Evolutionary conservation across 2,888 invertebrate species (phyloP).

Genomic region (Drosophila greeni): DNA sequence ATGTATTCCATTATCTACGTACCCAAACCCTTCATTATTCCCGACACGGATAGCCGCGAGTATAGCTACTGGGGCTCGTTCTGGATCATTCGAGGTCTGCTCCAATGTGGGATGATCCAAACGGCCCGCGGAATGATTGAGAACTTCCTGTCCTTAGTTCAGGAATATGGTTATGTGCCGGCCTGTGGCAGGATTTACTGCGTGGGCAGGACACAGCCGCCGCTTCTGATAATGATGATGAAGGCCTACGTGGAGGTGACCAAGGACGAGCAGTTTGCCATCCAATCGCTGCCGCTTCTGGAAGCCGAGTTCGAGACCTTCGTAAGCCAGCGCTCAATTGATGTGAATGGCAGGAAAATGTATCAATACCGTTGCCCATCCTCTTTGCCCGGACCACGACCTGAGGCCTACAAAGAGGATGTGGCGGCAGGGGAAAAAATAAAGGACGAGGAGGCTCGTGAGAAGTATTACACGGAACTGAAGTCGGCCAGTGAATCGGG

Average conservation of each 20-base stretch:
- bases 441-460: slow-evolving; percentile 80
- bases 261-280: slow-evolving; percentile 84
- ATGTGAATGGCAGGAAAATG: slow-evolving; percentile 83
- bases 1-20: slow-evolving; percentile 92
- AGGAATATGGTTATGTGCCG: slow-evolving; percentile 89
- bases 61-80: slow-evolving; percentile 98
- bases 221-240: slow-evolving; percentile 90
- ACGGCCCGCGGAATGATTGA: slow-evolving; percentile 91
- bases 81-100: slow-evolving; percentile 93
- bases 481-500: slow-evolving; percentile 96
- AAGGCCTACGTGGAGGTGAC: slow-evolving; percentile 86
- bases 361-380: slow-evolving; percentile 87
- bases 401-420: slow-evolving; percentile 92
- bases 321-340: slow-evolving; percentile 85
- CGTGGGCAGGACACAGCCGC: slow-evolving; percentile 89
- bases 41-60: slow-evolving; percentile 93
- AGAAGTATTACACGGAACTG: slow-evolving; percentile 87
- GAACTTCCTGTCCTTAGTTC: slow-evolving; percentile 90
- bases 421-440: slow-evolving; percentile 81
- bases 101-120: slow-evolving; percentile 89
- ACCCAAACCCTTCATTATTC: slow-evolving; percentile 90
- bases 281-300: slow-evolving; percentile 82
- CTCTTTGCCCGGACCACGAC: slow-evolving; percentile 88
- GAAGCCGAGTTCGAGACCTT: slow-evolving; percentile 91
- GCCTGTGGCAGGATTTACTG: slow-evolving; percentile 95